Conservation (phyloP, 1,140 invertebrate genomes). For the Drosophila ogumai region DNA sequence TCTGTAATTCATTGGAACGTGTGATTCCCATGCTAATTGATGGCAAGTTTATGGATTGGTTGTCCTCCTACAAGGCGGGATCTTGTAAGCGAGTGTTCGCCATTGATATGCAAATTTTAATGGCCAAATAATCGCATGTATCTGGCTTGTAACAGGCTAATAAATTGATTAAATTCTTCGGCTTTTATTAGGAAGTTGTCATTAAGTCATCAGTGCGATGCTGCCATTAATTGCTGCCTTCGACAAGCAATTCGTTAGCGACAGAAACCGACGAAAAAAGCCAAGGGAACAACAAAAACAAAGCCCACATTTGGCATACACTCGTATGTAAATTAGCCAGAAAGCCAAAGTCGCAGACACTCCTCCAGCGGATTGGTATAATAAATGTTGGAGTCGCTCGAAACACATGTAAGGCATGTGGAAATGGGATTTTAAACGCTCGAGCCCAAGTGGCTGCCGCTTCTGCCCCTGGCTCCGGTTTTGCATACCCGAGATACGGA, state of each 20-base stretch:
- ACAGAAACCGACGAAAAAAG: conserved; percentile 7
- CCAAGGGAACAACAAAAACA: conserved; percentile 37
- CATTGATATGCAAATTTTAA: conserved; percentile 77
- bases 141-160: conserved; percentile 60
- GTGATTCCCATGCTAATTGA: conserved; percentile 53
- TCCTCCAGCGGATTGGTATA: conserved; percentile 62
- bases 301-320: conserved; percentile 38
- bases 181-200: conserved; percentile 79
- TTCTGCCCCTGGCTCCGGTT: conserved; percentile 37
- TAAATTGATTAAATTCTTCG: conserved; percentile 75
- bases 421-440: conserved; percentile 77
- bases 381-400: conserved; percentile 69
- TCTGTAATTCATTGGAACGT: conserved; percentile 29
- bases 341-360: conserved; percentile 50
- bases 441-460: conserved; percentile 31
- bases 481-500: conserved; percentile 50
- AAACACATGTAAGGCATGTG: conserved; percentile 76
- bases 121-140: conserved; percentile 75
- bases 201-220: conserved; percentile 69
- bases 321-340: conserved; percentile 63
- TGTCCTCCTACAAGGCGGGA: conserved; percentile 40
- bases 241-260: conserved; percentile 73
- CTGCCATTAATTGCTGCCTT: conserved; percentile 75
- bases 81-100: conserved; percentile 50
- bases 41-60: conserved; percentile 48